phyloP scores from a whole-genome alignment of 2,797 vertebrate genomes.

The Dendrocincla fuliginosa region DNA sequence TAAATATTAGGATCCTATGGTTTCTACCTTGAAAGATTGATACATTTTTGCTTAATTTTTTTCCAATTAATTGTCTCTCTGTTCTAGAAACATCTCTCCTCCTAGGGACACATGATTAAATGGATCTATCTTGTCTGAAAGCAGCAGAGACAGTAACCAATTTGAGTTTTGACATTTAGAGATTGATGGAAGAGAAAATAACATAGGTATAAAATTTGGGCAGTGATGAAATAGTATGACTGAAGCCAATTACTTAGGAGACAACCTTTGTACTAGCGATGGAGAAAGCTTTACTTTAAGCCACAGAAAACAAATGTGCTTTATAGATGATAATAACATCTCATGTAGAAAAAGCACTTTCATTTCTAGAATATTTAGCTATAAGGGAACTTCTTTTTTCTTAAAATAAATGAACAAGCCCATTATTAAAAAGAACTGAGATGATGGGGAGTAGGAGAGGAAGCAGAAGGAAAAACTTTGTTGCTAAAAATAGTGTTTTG shows the following conservation, averaged over 20 bases:
- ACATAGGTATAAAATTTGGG: neutral
- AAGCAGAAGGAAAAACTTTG: neutral
- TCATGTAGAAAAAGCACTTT: neutral
- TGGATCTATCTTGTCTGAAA: neutral
- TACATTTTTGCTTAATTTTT: neutral
- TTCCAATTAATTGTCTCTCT: neutral
- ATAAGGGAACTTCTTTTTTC: neutral
- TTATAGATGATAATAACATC: neutral
- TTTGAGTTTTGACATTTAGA: conserved; percentile 13
- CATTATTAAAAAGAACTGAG: neutral
- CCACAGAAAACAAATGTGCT: neutral
- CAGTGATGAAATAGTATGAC: neutral
- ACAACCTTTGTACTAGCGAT: neutral
- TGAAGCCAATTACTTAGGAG: neutral
- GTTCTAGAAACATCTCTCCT: neutral
- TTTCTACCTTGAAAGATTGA: neutral
- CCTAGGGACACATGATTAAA: neutral
- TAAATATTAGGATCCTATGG: neutral
- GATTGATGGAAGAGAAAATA: neutral
- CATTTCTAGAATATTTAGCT: neutral
- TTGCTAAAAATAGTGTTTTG: neutral
- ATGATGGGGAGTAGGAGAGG: fast-evolving
- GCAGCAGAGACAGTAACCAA: neutral
- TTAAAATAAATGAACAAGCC: neutral
- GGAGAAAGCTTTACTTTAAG: neutral